phyloP scores from a whole-genome alignment of 1,140 invertebrate genomes.

The Lanistes nyassanus region DNA sequence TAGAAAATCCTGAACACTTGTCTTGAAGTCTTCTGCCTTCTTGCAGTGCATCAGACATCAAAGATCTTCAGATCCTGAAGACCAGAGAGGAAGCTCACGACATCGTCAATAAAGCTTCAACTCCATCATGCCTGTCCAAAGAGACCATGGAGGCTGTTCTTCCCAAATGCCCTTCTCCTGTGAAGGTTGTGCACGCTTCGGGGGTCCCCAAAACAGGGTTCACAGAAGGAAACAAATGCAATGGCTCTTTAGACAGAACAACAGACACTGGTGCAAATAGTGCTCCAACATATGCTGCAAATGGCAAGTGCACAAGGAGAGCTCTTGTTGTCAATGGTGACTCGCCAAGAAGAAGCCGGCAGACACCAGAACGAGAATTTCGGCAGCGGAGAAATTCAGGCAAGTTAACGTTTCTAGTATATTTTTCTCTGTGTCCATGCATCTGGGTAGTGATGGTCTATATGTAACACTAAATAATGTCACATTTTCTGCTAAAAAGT shows the following conservation, averaged over 20 bases:
- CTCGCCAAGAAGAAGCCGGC: not conserved
- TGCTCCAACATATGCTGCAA: too few species aligned
- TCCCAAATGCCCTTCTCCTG: constrained; percentile 46
- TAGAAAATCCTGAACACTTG: not conserved
- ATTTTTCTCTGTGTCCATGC: too few species aligned
- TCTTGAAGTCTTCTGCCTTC: not conserved
- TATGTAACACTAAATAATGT: too few species aligned
- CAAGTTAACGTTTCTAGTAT: constrained; percentile 10
- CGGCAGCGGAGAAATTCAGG: constrained; percentile 49
- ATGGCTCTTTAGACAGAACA: not conserved
- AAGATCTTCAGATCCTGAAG: constrained; percentile 73
- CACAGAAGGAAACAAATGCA: not conserved
- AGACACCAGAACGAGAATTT: constrained; percentile 20
- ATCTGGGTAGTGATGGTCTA: too few species aligned
- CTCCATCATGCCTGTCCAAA: constrained; percentile 51
- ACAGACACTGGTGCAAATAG: too few species aligned
- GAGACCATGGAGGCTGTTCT: constrained; percentile 39
- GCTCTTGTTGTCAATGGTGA: too few species aligned
- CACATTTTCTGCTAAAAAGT: too few species aligned
- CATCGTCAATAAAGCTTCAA: constrained; percentile 47
- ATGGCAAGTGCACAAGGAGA: too few species aligned
- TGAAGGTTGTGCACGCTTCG: constrained; percentile 41
- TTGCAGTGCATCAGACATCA: constrained; percentile 73
- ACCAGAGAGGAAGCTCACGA: constrained; percentile 69
- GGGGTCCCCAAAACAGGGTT: constrained; percentile 2